A percentile compares a stretch with the other conserved stretches of the same genome.
These are phyloP conservation scores for Cassiopea andromeda DNA, from an alignment of 30 jellyfish, hydroid and myxozoan species.

Conservation along the genomic window DNA sequence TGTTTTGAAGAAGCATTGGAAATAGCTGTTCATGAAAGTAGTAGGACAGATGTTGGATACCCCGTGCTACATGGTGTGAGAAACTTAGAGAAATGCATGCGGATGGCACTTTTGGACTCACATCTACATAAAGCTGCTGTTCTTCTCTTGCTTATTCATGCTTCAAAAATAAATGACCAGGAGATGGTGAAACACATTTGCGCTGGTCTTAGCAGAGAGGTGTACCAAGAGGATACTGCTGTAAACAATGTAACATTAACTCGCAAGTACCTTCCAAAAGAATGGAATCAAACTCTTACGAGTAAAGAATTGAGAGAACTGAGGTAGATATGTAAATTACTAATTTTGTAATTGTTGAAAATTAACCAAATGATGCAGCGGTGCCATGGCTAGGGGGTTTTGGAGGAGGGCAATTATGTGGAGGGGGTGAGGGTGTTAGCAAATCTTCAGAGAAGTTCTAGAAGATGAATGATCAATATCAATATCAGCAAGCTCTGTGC, in stretches of 20 bases:
- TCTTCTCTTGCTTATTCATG: slow-evolving; percentile 75
- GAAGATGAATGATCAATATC: too few relatives aligned
- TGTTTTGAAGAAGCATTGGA: too few relatives aligned
- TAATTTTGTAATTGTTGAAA: too few relatives aligned
- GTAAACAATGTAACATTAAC: background rate
- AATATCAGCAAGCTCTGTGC: too few relatives aligned
- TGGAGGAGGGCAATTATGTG: too few relatives aligned
- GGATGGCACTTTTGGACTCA: slow-evolving; percentile 60
- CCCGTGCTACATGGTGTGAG: slow-evolving; percentile 55
- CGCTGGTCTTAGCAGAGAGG: background rate
- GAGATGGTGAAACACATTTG: slow-evolving; percentile 49
- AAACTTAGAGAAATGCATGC: slow-evolving; percentile 37
- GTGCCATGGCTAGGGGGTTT: too few relatives aligned
- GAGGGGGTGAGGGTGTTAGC: too few relatives aligned
- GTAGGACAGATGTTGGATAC: slow-evolving; percentile 80
- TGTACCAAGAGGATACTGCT: background rate
- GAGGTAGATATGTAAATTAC: slow-evolving; percentile 5
- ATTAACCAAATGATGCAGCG: too few relatives aligned
- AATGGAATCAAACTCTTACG: slow-evolving; percentile 12
- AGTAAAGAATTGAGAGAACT: slow-evolving; percentile 1
- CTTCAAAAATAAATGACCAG: slow-evolving; percentile 72
- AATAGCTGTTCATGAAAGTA: slow-evolving; percentile 49
- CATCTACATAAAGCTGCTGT: slow-evolving; percentile 60
- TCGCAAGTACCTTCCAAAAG: too few relatives aligned
- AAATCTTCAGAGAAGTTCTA: too few relatives aligned